Base-by-base conservation (phyloP, 2,113 vertebrate species). In the Glareola pratincola region DNA sequence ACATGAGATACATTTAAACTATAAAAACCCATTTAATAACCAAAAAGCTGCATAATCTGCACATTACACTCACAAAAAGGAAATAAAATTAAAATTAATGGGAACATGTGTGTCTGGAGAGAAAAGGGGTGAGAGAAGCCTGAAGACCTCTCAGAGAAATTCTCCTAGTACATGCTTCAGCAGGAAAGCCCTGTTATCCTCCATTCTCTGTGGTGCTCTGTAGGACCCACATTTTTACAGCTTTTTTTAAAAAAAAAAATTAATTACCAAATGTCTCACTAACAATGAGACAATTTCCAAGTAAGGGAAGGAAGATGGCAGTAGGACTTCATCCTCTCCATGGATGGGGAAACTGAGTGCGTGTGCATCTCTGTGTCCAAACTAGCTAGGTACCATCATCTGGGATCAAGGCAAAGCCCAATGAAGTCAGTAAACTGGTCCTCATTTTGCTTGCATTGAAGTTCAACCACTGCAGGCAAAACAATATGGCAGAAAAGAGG, bases 81-180 rank as follows among this genome's bases (percentile, higher is more conserved):
- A 96, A 96, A 96, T 96, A 97, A 95, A 96, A 91, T 45, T 66
- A 95, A 90, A 97, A 94, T 82, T 2, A 87, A 91, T 64, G 87
- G 66, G 88, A 95, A 87, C 39, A 45, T n/a, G 8, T 83, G 78
- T 51, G 75, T 93, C 88, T 94, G 37, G 67, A 85, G 90, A 93
- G 8, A 91, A 87, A 78, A 85, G 18, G 36, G 34, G 53, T 68
- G 57, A 94, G 66, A 94, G 43, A 82, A 18, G 39, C 53, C 87
- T 92, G 53, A 91, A 76, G 84, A 90, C 45, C 2, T 4, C 66
- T 73, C 54, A 63, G 90, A 82, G 19, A 83, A 94, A 85, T n/a
- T 85, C 36, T 87, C 69, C 37, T 57, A 90, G 53, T 73, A 80
- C 84, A 23, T 73, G n/a, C 47, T 85, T 89, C 53, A 79, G 37